Percentiles rank a stretch among this genome's conserved stretches.
These are phyloP conservation scores for Dynastes maya DNA, from an alignment of 2,888 invertebrate species.

Conservation along the genomic window DNA sequence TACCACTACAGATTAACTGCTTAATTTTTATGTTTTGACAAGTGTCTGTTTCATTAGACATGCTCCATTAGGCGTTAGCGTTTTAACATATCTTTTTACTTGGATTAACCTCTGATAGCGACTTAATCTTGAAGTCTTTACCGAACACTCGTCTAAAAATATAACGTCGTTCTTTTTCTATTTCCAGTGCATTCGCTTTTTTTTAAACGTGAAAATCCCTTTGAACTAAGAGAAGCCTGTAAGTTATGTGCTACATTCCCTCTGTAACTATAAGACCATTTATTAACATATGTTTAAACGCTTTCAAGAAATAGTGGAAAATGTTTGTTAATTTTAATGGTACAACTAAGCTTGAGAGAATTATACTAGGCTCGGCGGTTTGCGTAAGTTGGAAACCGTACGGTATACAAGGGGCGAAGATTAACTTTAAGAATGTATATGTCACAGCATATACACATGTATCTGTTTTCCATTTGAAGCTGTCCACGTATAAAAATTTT, in stretches of 20 bases:
- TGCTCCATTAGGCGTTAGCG: conserved; percentile 15
- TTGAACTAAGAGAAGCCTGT: too few species aligned
- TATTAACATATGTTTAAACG: background rate
- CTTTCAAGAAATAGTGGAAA: conserved; percentile 6
- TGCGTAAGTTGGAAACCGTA: too few species aligned
- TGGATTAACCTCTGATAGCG: conserved; percentile 35
- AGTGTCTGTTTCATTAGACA: conserved; percentile 14
- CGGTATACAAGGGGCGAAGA: too few species aligned
- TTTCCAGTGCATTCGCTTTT: conserved; percentile 11
- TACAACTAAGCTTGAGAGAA: too few species aligned
- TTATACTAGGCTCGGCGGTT: too few species aligned
- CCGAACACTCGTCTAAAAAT: conserved; percentile 35
- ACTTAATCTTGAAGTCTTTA: conserved; percentile 35
- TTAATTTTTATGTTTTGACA: conserved; percentile 42
- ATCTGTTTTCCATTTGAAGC: too few species aligned
- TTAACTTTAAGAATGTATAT: too few species aligned
- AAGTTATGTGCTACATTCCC: too few species aligned
- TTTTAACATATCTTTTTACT: conserved; percentile 38
- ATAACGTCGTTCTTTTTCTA: conserved; percentile 10
- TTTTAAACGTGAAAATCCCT: background rate
- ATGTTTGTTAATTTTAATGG: background rate
- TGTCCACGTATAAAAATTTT: too few species aligned
- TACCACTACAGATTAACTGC: conserved; percentile 28
- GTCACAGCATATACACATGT: too few species aligned
- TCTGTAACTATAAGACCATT: too few species aligned